These are phyloP conservation scores for Palaemon carinicauda DNA, from an alignment of 1,140 invertebrate species.

Conservation along the genomic window DNA sequence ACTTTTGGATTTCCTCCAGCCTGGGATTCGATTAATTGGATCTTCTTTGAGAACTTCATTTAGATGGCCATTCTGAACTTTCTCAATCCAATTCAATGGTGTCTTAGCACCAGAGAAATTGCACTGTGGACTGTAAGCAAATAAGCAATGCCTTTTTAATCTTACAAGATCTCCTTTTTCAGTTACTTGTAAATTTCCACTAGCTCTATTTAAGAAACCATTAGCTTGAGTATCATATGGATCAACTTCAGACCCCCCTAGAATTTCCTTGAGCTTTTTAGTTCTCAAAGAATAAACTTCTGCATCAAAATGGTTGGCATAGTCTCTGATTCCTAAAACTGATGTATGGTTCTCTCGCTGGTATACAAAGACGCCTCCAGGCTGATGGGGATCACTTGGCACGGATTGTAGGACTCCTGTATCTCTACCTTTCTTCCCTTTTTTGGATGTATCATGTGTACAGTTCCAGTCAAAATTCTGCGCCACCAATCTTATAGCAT, in stretches of 20 bases:
- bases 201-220: too few species aligned
- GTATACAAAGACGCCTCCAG: constrained; percentile 78
- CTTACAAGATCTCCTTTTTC: background rate
- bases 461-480: constrained; percentile 79
- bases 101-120: too few species aligned
- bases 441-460: background rate
- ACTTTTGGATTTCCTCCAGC: too few species aligned
- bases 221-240: too few species aligned
- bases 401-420: too few species aligned
- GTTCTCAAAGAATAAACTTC: background rate
- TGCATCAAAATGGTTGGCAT: constrained; percentile 55
- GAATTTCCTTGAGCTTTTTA: background rate
- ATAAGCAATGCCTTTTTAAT: background rate
- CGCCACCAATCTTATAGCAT: constrained; percentile 81
- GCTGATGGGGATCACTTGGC: background rate
- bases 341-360: constrained; percentile 94
- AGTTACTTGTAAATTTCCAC: background rate
- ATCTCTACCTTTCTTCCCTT: too few species aligned
- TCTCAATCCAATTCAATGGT: too few species aligned
- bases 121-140: too few species aligned
- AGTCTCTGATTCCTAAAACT: constrained; percentile 87
- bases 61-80: too few species aligned
- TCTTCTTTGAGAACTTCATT: too few species aligned
- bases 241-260: background rate
- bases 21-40: too few species aligned